These are phyloP conservation scores for Verasper variegatus DNA, from an alignment of 2,113 vertebrate species.

Conservation along the genomic window DNA sequence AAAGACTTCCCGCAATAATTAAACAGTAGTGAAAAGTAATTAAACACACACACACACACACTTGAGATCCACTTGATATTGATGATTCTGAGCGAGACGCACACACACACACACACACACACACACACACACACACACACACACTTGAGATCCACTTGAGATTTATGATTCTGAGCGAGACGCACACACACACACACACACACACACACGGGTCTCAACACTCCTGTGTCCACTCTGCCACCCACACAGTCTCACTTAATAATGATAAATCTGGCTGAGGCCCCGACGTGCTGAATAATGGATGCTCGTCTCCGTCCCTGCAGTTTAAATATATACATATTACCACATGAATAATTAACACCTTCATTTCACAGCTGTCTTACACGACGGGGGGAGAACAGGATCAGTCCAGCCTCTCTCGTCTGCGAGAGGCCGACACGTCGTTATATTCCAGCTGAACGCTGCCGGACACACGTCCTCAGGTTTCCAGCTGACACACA, in stretches of 20 bases:
- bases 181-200: neutral
- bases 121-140: too few species aligned
- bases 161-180: constrained; percentile 27
- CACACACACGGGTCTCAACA: constrained; percentile 7
- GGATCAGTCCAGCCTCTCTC: constrained; percentile 4
- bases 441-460: neutral
- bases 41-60: neutral
- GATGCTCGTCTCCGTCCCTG: constrained; percentile 51
- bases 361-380: constrained; percentile 65
- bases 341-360: constrained; percentile 70
- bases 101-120: neutral
- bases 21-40: constrained; percentile 32
- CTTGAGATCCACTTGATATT: constrained; percentile 30
- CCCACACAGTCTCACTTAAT: constrained; percentile 55
- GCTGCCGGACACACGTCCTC: neutral
- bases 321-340: constrained; percentile 78
- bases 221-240: constrained; percentile 33
- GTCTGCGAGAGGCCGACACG: neutral
- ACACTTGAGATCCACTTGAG: constrained; percentile 19
- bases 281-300: constrained; percentile 59
- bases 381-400: neutral
- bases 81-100: constrained; percentile 10
- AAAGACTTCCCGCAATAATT: constrained; percentile 27
- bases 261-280: constrained; percentile 53
- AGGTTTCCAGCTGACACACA: too few species aligned